Evolutionary conservation across 1,140 invertebrate species (phyloP).

Genomic region (Anastatus disparis): DNA sequence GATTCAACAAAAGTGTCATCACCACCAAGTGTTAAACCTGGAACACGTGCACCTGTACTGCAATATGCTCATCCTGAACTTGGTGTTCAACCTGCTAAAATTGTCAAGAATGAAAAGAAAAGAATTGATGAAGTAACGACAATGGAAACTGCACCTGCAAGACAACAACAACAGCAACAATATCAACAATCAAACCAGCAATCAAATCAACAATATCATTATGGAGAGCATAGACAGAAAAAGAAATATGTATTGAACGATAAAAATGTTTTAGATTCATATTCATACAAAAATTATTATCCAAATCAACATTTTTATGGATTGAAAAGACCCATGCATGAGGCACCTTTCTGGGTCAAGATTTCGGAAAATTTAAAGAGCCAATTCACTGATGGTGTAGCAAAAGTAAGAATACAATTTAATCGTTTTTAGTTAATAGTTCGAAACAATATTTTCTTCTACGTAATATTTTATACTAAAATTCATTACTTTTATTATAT

Average conservation of each 20-base stretch:
- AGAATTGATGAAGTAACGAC: constrained; percentile 35
- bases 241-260: constrained; percentile 61
- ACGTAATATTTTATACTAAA: too few relatives aligned
- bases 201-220: constrained; percentile 36
- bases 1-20: constrained; percentile 60
- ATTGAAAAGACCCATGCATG: constrained; percentile 60
- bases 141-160: neutral
- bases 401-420: constrained; percentile 67
- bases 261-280: constrained; percentile 56
- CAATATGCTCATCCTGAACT: constrained; percentile 83
- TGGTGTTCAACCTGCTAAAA: constrained; percentile 78
- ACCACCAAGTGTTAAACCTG: constrained; percentile 72
- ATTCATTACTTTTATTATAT: too few relatives aligned
- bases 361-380: constrained; percentile 78
- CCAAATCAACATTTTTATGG: constrained; percentile 61
- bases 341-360: constrained; percentile 76
- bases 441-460: too few relatives aligned
- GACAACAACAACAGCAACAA: neutral
- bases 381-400: constrained; percentile 75
- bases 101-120: constrained; percentile 66
- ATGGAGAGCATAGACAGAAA: constrained; percentile 59
- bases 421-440: too few relatives aligned
- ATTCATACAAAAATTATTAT: constrained; percentile 60
- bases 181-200: constrained; percentile 61
- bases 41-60: constrained; percentile 76